phyloP scores from a whole-genome alignment of 2,113 vertebrate species.

The Isichthys henryi region DNA sequence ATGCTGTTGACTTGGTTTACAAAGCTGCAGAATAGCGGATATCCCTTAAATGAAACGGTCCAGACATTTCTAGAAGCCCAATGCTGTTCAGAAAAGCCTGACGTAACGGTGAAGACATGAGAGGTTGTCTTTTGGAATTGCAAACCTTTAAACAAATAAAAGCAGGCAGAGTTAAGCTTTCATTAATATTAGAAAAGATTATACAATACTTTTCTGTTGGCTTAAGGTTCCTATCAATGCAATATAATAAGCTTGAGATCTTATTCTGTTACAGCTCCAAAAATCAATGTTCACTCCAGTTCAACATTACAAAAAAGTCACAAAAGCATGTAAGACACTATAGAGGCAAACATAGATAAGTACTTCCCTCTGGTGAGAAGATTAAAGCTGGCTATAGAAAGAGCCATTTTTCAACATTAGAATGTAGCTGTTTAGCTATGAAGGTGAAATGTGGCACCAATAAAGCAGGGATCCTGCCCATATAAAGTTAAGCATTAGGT shows the following conservation, averaged over 20 bases:
- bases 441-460: background rate
- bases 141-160: background rate
- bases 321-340: background rate
- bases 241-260: background rate
- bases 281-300: background rate
- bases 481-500: background rate
- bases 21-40: background rate
- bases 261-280: background rate
- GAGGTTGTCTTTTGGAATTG: background rate
- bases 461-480: background rate
- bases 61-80: background rate
- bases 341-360: background rate
- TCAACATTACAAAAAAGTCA: background rate
- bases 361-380: background rate
- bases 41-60: background rate
- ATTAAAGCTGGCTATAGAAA: background rate
- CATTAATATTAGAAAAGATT: background rate
- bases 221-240: background rate
- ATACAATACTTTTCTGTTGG: background rate
- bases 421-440: background rate
- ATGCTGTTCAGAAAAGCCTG: background rate
- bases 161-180: background rate
- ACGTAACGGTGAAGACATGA: background rate
- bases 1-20: background rate
- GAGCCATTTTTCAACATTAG: background rate